Percentiles rank a stretch among this genome's conserved stretches.
These are phyloP conservation scores for Enhydra lutris DNA, from an alignment of 2,113 vertebrate species.

Conservation along the genomic window DNA sequence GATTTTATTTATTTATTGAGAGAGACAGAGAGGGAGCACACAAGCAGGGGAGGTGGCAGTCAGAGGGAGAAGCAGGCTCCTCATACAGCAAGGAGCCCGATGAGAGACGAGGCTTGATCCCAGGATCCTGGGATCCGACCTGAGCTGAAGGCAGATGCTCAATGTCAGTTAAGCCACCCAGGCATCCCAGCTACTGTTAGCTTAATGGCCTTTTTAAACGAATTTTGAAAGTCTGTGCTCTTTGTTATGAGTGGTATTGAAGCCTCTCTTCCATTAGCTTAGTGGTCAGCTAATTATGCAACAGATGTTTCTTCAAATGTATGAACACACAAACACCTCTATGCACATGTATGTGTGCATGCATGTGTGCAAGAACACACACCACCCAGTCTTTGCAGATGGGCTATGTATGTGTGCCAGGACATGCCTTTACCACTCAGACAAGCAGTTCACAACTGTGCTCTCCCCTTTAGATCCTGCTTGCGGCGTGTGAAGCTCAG, in stretches of 20 bases:
- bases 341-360: neutral
- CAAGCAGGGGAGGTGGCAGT: too few relatives aligned
- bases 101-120: too few relatives aligned
- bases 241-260: neutral
- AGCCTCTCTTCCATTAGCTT: neutral
- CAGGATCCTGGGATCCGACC: too few relatives aligned
- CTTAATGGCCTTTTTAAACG: neutral
- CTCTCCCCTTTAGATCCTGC: neutral
- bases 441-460: neutral
- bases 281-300: neutral
- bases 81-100: too few relatives aligned
- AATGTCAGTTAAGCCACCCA: too few relatives aligned
- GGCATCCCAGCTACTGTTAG: neutral
- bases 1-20: too few relatives aligned
- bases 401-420: neutral
- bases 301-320: neutral
- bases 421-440: neutral
- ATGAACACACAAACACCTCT: neutral
- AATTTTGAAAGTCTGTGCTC: neutral
- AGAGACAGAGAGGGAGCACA: too few relatives aligned
- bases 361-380: neutral
- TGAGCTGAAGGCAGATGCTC: too few relatives aligned
- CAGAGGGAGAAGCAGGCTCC: too few relatives aligned
- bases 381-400: neutral
- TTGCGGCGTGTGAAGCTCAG: neutral